These are phyloP conservation scores for Eonycteris spelaea DNA, from an alignment of 2,113 vertebrate species.

Conservation along the genomic window DNA sequence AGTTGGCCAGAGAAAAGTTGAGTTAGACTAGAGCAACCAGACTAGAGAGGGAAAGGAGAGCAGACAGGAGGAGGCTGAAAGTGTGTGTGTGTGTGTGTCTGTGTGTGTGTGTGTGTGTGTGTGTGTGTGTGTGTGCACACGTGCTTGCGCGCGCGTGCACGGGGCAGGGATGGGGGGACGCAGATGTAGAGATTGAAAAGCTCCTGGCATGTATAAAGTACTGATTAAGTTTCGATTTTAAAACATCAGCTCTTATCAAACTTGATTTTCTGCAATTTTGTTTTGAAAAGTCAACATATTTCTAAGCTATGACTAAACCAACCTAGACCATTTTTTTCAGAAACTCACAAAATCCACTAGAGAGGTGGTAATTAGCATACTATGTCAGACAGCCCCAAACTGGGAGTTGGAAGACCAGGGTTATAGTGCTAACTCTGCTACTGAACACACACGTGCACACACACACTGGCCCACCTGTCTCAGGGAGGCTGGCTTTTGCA, in stretches of 20 bases:
- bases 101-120: too few relatives aligned
- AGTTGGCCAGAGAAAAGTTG: background rate
- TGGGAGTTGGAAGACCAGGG: background rate
- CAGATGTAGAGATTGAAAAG: background rate
- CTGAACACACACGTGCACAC: background rate
- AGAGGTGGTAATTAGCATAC: background rate
- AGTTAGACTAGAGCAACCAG: background rate
- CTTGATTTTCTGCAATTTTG: background rate
- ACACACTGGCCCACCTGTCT: too few relatives aligned
- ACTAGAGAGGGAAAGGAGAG: background rate
- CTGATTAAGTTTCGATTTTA: slow-evolving; percentile 19
- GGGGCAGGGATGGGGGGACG: too few relatives aligned
- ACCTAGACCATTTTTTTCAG: slow-evolving; percentile 49
- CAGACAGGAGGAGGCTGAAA: background rate
- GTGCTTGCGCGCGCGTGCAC: rapidly evolving
- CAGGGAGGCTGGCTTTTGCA: background rate
- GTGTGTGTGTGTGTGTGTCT: too few relatives aligned
- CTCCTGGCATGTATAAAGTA: background rate
- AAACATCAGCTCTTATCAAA: background rate
- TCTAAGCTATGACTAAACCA: background rate
- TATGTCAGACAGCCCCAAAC: background rate
- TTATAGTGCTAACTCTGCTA: background rate
- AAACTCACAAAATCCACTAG: background rate
- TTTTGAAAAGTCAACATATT: slow-evolving; percentile 31
- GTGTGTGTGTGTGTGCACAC: too few relatives aligned